Evolutionary conservation across 2,888 invertebrate genomes (phyloP).

Genomic region (Lottia gigantea): DNA sequence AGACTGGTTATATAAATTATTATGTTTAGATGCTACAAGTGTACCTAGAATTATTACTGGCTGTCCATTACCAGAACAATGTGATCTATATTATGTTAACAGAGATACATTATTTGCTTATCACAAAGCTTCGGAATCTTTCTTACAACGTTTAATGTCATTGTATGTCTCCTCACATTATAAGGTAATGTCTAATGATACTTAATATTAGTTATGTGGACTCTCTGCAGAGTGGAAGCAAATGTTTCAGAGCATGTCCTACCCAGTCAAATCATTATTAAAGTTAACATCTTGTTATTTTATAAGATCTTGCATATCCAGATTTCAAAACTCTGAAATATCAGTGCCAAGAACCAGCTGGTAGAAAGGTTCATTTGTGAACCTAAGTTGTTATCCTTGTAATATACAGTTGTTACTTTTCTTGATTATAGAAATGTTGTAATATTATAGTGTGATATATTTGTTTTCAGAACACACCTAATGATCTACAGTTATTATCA

Average conservation of each 20-base stretch:
- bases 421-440: no score
- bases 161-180: constrained; percentile 98
- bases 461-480: constrained; percentile 87
- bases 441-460: constrained; percentile 14
- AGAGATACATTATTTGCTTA: constrained; percentile 96
- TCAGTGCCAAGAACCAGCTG: no score
- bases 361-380: no score
- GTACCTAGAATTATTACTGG: constrained; percentile 79
- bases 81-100: constrained; percentile 79
- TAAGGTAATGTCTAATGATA: constrained; percentile 73
- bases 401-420: no score
- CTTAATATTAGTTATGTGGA: no score
- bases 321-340: no score
- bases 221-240: no score
- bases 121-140: constrained; percentile 84
- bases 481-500: constrained; percentile 97
- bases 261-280: no score
- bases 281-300: no score
- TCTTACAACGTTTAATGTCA: constrained; percentile 90
- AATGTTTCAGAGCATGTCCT: no score
- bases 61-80: constrained; percentile 88
- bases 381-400: no score
- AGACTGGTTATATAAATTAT: constrained; percentile 87
- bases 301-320: no score
- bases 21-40: constrained; percentile 87